Percentiles rank a stretch among this genome's conserved stretches.
These are phyloP conservation scores for Tragulus kanchil DNA, from an alignment of 2,113 vertebrate genomes.

Conservation along the genomic window DNA sequence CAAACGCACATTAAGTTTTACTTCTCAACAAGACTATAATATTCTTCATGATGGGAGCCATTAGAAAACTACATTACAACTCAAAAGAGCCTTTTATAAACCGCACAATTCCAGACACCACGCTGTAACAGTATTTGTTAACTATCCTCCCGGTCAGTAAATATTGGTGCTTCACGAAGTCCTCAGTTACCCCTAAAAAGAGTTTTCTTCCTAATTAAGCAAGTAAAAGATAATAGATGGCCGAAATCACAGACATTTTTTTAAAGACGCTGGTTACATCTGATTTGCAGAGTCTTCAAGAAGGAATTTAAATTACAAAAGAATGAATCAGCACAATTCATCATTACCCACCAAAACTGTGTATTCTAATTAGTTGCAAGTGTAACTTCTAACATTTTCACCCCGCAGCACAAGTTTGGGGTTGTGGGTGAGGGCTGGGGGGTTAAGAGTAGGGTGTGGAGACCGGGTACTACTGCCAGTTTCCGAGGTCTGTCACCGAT, in stretches of 20 bases:
- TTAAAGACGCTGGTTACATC: background rate
- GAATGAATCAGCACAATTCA: background rate
- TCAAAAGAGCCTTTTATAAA: constrained; percentile 29
- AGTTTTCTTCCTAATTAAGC: background rate
- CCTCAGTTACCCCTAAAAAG: background rate
- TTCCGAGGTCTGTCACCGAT: background rate
- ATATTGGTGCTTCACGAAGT: background rate
- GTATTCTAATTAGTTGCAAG: background rate
- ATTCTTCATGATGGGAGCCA: background rate
- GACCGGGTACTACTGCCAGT: background rate
- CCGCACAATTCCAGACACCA: background rate
- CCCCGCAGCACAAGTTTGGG: background rate
- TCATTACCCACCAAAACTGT: background rate
- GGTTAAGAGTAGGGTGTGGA: background rate
- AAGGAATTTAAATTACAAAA: background rate
- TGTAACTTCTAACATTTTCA: background rate
- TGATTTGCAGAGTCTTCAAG: background rate
- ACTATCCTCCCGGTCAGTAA: background rate
- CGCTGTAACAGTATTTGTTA: background rate
- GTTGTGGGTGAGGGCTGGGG: background rate
- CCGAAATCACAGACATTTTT: background rate
- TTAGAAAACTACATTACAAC: background rate
- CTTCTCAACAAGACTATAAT: background rate
- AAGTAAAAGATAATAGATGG: background rate
- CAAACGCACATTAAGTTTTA: constrained; percentile 16